Percentiles rank a stretch among this genome's conserved stretches.
These are phyloP conservation scores for Cosmia trapezina DNA, from an alignment of 2,888 invertebrate species.

Conservation along the genomic window DNA sequence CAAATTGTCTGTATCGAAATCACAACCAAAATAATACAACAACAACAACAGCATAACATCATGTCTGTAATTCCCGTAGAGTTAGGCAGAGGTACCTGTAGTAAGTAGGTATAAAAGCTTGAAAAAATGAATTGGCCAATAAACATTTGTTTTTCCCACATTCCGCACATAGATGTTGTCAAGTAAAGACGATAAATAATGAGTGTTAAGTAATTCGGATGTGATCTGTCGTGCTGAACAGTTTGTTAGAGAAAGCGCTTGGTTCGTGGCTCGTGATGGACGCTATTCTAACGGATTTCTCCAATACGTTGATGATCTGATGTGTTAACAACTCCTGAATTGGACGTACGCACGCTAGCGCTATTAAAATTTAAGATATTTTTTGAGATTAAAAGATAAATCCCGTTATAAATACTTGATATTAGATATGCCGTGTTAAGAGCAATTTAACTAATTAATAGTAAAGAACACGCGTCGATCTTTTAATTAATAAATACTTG, in stretches of 20 bases:
- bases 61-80: no score
- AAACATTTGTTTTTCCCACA: conserved; percentile 27
- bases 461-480: conserved; percentile 43
- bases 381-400: conserved; percentile 52
- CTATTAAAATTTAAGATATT: conserved; percentile 61
- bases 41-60: no score
- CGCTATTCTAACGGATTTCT: conserved; percentile 79
- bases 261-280: conserved; percentile 68
- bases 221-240: conserved; percentile 69
- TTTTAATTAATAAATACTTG: conserved; percentile 11
- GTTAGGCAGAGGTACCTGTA: no score
- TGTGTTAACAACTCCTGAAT: conserved; percentile 71
- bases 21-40: no score
- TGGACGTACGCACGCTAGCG: conserved; percentile 73
- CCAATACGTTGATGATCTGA: conserved; percentile 71
- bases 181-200: conserved; percentile 45
- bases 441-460: conserved; percentile 40
- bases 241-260: conserved; percentile 76
- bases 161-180: conserved; percentile 34
- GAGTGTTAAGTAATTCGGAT: conserved; percentile 68
- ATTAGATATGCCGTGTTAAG: conserved; percentile 52
- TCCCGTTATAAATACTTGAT: conserved; percentile 58
- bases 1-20: conserved; percentile 15
- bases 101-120: background rate
- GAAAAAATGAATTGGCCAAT: background rate